phyloP scores from a whole-genome alignment of 2,888 invertebrate genomes.

The Cheilosia soror region DNA sequence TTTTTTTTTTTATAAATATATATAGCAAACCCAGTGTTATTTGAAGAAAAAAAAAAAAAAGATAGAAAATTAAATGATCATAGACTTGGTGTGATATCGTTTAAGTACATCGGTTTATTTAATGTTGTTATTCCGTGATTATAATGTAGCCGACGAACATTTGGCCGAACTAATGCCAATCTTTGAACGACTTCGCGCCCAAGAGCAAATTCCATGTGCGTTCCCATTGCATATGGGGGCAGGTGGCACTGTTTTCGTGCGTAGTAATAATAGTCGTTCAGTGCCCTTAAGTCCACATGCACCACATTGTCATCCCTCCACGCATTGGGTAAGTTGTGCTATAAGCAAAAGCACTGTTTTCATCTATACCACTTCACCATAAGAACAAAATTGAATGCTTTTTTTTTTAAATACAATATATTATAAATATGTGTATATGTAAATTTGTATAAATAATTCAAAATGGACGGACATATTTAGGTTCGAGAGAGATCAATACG shows the following conservation, averaged over 20 bases:
- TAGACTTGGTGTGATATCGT: constrained; percentile 76
- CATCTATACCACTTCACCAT: constrained; percentile 54
- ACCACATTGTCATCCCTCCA: constrained; percentile 87
- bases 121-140: constrained; percentile 69
- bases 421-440: neutral
- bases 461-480: constrained; percentile 84
- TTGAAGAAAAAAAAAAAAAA: constrained; percentile 20
- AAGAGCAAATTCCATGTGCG: constrained; percentile 95
- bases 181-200: constrained; percentile 96
- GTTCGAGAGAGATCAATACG: constrained; percentile 96
- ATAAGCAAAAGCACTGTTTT: constrained; percentile 28
- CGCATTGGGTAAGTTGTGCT: constrained; percentile 86
- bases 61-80: constrained; percentile 81
- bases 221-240: constrained; percentile 94
- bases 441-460: constrained; percentile 25
- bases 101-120: constrained; percentile 51
- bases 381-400: neutral
- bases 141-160: constrained; percentile 92
- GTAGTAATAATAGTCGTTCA: constrained; percentile 87
- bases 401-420: constrained; percentile 3
- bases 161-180: constrained; percentile 98
- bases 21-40: constrained; percentile 9
- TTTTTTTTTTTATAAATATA: constrained; percentile 18
- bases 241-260: constrained; percentile 87
- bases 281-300: constrained; percentile 87